Conservation (phyloP, 2,113 vertebrate species). For the Indicator indicator region DNA sequence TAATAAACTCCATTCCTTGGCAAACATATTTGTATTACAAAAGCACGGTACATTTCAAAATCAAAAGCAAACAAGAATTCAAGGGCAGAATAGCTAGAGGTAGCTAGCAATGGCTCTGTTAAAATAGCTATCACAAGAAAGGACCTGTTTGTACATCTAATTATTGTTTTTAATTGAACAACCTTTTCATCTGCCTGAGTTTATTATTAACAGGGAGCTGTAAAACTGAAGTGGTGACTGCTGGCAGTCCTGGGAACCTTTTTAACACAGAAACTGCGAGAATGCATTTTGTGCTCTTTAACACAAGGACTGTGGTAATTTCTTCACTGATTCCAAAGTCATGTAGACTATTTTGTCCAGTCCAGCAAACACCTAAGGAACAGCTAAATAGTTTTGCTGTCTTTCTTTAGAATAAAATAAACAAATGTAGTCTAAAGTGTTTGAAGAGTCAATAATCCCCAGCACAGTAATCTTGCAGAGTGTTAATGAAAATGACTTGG, state of each 20-base stretch:
- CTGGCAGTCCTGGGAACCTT: background rate
- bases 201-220: constrained; percentile 6
- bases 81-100: background rate
- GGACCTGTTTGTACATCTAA: background rate
- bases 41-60: background rate
- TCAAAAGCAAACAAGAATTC: constrained; percentile 31
- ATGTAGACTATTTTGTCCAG: background rate
- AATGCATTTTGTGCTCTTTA: background rate
- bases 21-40: background rate
- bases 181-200: background rate
- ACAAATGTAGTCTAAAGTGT: background rate
- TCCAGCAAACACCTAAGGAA: background rate
- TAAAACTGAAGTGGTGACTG: background rate
- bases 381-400: background rate
- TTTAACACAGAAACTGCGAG: background rate
- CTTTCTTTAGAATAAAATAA: background rate
- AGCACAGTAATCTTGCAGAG: background rate
- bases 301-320: background rate
- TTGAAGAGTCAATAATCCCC: background rate
- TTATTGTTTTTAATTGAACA: background rate
- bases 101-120: background rate
- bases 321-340: background rate
- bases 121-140: background rate
- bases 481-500: background rate
- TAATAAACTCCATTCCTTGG: background rate